Base-by-base conservation (phyloP, 2,888 invertebrate genomes). In the Gymnoscelis rufifasciata region DNA sequence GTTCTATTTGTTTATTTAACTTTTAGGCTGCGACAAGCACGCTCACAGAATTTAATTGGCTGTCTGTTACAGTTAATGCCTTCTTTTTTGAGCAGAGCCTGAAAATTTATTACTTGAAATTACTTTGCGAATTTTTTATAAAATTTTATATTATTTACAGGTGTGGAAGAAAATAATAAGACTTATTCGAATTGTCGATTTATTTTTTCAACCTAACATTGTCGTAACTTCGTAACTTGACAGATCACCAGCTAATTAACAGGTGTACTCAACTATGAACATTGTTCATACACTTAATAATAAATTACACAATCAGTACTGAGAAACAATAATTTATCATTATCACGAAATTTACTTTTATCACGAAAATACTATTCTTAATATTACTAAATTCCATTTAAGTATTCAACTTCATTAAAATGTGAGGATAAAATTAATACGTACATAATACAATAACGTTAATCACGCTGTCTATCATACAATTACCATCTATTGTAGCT, bases 121-220 rank as follows among this genome's bases (percentile, higher is more conserved):
- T n/a, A n/a, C n/a, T n/a, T n/a, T n/a, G n/a, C n/a, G n/a, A n/a
- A n/a, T n/a, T n/a, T n/a, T n/a, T n/a, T n/a, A n/a, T n/a, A n/a
- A n/a, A n/a, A n/a, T n/a, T n/a, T n/a, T n/a, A n/a, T n/a, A n/a
- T n/a, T n/a, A n/a, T n/a, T n/a, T n/a, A n/a, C n/a, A n/a, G n/a
- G n/a, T n/a, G n/a, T n/a, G 5, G n/a, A 23, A 8, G 26, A 11
- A 47, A 83, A 71, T 79, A 47, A 86, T 19, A 83, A 83, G 60
- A 65, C 70, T 65, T 51, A 62, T 74, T 70, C 58, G 67, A 72
- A 73, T 84, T 81, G 44, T 77, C 75, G 65, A 77, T 83, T 87
- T 86, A 82, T 83, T 82, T 68, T 29, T 84, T 86, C 87, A 88
- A 87, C 83, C 88, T 88, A 88, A 88, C 87, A 87, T 79, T 75